Conservation (phyloP, 2,888 invertebrate genomes). For the Argyresthia albistria region DNA sequence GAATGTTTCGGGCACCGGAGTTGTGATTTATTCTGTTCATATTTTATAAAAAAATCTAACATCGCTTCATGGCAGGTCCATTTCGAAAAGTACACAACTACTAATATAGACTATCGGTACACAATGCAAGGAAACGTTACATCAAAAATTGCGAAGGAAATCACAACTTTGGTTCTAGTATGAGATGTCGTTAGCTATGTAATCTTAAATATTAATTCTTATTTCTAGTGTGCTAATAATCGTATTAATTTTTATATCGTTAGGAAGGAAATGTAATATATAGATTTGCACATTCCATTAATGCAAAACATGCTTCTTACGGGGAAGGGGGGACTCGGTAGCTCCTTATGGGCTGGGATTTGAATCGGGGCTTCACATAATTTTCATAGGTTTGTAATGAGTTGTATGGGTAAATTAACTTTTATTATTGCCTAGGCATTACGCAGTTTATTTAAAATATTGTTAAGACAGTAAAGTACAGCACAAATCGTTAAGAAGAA, state of each 20-base stretch:
- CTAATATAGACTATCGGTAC: too few relatives aligned
- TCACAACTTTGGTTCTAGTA: conserved; percentile 43
- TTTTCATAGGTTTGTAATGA: too few relatives aligned
- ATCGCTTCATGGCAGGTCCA: conserved; percentile 1
- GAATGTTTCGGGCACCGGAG: conserved; percentile 26
- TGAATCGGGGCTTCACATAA: too few relatives aligned
- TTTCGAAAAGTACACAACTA: neutral
- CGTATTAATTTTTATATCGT: conserved; percentile 56
- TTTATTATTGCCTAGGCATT: too few relatives aligned
- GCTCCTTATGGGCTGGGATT: too few relatives aligned
- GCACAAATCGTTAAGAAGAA: neutral
- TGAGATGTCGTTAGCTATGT: conserved; percentile 1
- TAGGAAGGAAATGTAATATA: conserved; percentile 61
- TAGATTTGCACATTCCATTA: conserved; percentile 61
- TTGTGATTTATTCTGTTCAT: conserved; percentile 21
- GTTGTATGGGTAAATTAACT: too few relatives aligned
- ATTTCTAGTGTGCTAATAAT: conserved; percentile 68
- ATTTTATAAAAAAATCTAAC: conserved; percentile 7
- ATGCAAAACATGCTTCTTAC: conserved; percentile 54
- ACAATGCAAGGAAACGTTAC: too few relatives aligned
- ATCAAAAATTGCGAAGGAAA: conserved; percentile 16
- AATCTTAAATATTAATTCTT: conserved; percentile 51
- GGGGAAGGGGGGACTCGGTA: too few relatives aligned
- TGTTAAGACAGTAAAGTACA: neutral
- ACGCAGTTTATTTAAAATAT: too few relatives aligned